Base-by-base conservation (phyloP, 2,888 invertebrate genomes). In the Caenorhabditis doughertyi region DNA sequence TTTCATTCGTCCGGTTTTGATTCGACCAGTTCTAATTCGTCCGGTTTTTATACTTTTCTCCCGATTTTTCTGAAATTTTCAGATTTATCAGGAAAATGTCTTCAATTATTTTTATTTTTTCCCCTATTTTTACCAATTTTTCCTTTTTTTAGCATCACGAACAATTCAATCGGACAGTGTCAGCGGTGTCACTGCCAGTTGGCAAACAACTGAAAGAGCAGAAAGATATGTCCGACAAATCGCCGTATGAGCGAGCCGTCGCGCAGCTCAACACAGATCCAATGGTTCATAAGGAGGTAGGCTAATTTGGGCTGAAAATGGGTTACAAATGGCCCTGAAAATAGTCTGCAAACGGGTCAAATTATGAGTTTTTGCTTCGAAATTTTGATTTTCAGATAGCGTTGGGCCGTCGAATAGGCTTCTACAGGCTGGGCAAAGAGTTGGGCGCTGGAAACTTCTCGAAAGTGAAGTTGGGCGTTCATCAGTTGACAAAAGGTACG, bases 391-490 rank as follows among this genome's bases (percentile, higher is more conserved):
- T 74, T 42, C 60, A 86, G 87, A 94, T 95, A 72, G 94, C 94
- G n/a, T 93, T 95, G 81, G 95, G 95, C 73, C 94, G 94, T 89
- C 93, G 95, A 81, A 94, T 95, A 76, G 95, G 95, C 29, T 94
- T 95, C 89, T 95, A 95, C 93, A 93, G 94, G 90, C 94, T 95
- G 88, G 94, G 94, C 87, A 95, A 95, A 85, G 95, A 95, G 91
- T 94, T 95, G 76, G 95, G 95, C 35, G 94, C 94, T 86, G 95
- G 95, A 65, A 95, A 95, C 92, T 95, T 95, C 92, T 95, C 95
- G 53, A 95, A 95, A 92, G 95, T 95, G 89, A 95, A 95, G 92
- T 93, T 95, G 89, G 95, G 95, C 55, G 93, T 95, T 65, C 95
- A 95, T 92, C 94, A 95, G 84, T 92, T 95, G 81, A 95, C 95